Percentiles rank a stretch among this genome's conserved stretches.
phyloP scores from a whole-genome alignment of 2,888 invertebrate species.

The Gymnosoma rotundatum region DNA sequence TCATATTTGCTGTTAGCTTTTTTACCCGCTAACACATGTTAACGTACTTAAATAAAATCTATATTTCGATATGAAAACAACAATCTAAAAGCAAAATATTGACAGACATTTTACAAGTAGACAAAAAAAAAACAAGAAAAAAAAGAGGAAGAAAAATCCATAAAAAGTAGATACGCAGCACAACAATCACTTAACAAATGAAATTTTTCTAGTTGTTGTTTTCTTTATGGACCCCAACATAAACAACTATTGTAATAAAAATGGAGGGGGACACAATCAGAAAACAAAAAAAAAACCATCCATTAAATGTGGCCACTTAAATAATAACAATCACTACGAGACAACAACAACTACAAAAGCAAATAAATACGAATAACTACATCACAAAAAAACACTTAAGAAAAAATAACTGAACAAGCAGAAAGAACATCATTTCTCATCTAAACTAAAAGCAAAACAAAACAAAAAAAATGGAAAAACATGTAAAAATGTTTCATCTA shows the following conservation, averaged over 20 bases:
- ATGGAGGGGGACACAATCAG: background rate
- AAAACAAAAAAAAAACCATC: background rate
- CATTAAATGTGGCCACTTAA: constrained; percentile 57
- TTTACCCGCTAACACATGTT: background rate
- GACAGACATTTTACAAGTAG: constrained; percentile 43
- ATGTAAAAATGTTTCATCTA: constrained; percentile 31
- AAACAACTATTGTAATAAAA: constrained; percentile 35
- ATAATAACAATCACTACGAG: constrained; percentile 42
- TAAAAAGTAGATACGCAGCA: constrained; percentile 38
- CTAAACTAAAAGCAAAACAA: background rate
- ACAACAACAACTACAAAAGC: background rate
- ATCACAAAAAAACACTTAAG: constrained; percentile 40
- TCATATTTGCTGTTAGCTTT: too few species aligned
- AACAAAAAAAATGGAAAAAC: background rate
- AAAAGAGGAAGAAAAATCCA: constrained; percentile 19
- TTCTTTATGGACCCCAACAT: constrained; percentile 14
- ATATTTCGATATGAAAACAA: constrained; percentile 3
- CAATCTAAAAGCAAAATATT: constrained; percentile 58
- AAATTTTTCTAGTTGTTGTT: constrained; percentile 36
- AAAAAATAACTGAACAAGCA: constrained; percentile 11
- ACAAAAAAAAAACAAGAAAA: background rate
- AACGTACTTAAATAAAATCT: background rate
- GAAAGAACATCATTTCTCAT: background rate
- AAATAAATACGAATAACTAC: background rate
- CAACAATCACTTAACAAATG: constrained; percentile 68